These are phyloP conservation scores for Oreortyx pictus DNA, from an alignment of 2,797 vertebrate genomes.

Conservation along the genomic window DNA sequence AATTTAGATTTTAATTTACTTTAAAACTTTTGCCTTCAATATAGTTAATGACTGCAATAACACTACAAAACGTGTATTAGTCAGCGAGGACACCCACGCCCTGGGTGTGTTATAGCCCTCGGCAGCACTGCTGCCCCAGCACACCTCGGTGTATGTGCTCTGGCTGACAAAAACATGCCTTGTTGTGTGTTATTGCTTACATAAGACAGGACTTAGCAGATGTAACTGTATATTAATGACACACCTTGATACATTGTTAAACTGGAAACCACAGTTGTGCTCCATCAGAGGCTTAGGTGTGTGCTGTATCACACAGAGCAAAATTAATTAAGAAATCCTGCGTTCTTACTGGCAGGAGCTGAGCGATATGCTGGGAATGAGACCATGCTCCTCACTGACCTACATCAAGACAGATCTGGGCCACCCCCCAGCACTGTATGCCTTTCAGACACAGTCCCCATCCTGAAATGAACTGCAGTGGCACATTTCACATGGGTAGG, in stretches of 20 bases:
- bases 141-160: neutral
- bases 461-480: neutral
- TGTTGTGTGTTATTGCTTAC: slow-evolving; percentile 36
- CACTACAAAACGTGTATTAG: slow-evolving; percentile 2
- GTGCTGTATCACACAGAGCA: neutral
- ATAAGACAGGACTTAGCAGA: slow-evolving; percentile 27
- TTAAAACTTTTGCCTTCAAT: neutral
- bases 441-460: neutral
- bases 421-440: neutral
- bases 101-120: slow-evolving; percentile 55
- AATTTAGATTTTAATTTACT: slow-evolving; percentile 44
- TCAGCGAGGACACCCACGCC: slow-evolving; percentile 45
- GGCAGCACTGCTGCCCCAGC: slow-evolving; percentile 13
- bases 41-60: slow-evolving; percentile 30
- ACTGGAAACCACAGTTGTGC: slow-evolving; percentile 45
- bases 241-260: slow-evolving; percentile 18
- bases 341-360: neutral
- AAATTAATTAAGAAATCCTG: slow-evolving; percentile 39
- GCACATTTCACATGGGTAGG: neutral
- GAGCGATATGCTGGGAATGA: neutral
- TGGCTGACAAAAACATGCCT: slow-evolving; percentile 7
- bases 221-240: slow-evolving; percentile 57
- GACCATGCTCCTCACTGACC: neutral
- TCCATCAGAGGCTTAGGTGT: slow-evolving; percentile 33
- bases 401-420: neutral